Evolutionary conservation across 2,888 invertebrate genomes (phyloP), one percentile per base, ranked within the genome.

Genomic region (Agrotis clavis): DNA sequence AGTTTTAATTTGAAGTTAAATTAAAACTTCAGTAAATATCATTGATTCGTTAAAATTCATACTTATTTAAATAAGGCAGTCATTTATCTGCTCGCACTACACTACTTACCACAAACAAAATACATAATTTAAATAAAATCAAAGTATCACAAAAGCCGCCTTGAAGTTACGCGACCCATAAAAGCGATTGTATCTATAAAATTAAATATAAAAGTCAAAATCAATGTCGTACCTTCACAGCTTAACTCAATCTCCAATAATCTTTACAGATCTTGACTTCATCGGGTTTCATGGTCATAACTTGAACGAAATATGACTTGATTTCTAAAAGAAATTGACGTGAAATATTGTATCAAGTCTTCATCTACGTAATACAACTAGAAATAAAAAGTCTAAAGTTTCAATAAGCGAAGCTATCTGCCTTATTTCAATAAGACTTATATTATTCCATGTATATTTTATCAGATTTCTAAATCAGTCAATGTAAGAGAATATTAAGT

Each of bases 251-350:
- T 51, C 30, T 57, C 19, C 6, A 61, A 66, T 67, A 72, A 83
- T 83, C 82, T 81, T 70, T 76, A 78, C 50, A 30, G 77, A 77
- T 83, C 84, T 41, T 71, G 66, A 71, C 63, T 66, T 74, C 69
- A 77, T 84, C 77, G 71, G 77, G 81, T 77, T 72, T 75, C 74
- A 75, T 67, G 62, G 70, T 50, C 68, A 71, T 65, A 70, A 71
- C 63, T 41, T 54, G 35, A 68, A 57, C 25, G 54, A 62, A 67
- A 60, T 59, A 74, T 70, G 18, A 67, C 61, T 57, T 63, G 51
- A 80, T 80, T 71, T 62, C 19, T 61, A 62, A 75, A 51, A 50
- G 41, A 66, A 69, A 63, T 56, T 61, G 21, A 51, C 64, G 25
- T 76, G 21, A 65, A 62, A 69, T 79, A 62, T 77, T 62, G 60